These are phyloP conservation scores for Megastigmus dorsalis DNA, from an alignment of 2,888 invertebrate species.

Conservation along the genomic window DNA sequence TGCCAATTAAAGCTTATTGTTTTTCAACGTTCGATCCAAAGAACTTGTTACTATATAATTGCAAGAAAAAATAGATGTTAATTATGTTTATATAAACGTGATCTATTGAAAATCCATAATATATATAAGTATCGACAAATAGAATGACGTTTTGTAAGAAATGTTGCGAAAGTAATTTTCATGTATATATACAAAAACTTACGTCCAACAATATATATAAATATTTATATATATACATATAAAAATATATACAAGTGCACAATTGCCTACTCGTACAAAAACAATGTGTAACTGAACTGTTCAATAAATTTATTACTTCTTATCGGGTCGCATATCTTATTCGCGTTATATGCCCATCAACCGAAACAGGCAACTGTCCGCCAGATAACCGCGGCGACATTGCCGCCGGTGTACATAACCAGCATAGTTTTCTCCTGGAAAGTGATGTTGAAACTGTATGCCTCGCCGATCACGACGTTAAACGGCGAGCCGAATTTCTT, in stretches of 20 bases:
- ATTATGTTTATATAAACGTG: slow-evolving; percentile 19
- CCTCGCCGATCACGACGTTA: slow-evolving; percentile 96
- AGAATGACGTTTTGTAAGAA: too few species aligned
- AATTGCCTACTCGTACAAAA: slow-evolving; percentile 36
- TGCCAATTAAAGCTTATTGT: slow-evolving; percentile 1
- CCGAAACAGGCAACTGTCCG: slow-evolving; percentile 60
- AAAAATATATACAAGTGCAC: slow-evolving; percentile 26
- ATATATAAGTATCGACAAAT: too few species aligned
- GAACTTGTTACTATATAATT: slow-evolving; percentile 20
- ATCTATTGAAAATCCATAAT: too few species aligned
- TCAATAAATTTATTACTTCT: slow-evolving; percentile 49
- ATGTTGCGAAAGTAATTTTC: too few species aligned
- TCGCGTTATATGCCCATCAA: neutral
- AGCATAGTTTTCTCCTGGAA: slow-evolving; percentile 92
- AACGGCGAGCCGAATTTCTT: slow-evolving; percentile 90
- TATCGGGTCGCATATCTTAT: neutral
- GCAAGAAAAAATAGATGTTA: slow-evolving; percentile 21
- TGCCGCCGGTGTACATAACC: slow-evolving; percentile 94
- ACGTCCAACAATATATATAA: too few species aligned
- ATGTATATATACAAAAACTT: too few species aligned
- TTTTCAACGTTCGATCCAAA: slow-evolving; percentile 19
- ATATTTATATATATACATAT: neutral
- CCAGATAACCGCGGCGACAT: slow-evolving; percentile 79
- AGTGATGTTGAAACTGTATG: slow-evolving; percentile 94
- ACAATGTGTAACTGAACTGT: slow-evolving; percentile 40